Percentiles rank a stretch among this genome's conserved stretches.
phyloP scores from a whole-genome alignment of 2,888 invertebrate genomes.

The Sipunculus nudus region DNA sequence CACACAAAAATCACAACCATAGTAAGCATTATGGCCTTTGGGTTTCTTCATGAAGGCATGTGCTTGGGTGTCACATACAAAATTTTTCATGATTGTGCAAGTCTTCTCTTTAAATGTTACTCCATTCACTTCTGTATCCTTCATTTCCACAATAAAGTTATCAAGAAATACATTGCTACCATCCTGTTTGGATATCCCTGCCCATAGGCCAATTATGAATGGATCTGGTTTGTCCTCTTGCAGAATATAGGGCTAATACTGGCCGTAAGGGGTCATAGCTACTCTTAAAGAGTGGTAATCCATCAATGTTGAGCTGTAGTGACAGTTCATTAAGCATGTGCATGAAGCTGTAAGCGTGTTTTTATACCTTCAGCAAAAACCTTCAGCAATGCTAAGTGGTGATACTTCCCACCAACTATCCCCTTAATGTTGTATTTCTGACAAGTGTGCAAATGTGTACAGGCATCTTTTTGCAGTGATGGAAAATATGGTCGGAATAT shows the following conservation, averaged over 20 bases:
- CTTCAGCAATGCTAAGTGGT: no score
- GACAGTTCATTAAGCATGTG: background rate
- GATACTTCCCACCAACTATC: constrained; percentile 14
- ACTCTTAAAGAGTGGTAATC: constrained; percentile 18
- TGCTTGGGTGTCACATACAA: constrained; percentile 12
- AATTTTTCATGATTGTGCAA: background rate
- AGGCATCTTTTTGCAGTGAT: constrained; percentile 2
- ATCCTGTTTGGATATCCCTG: constrained; percentile 8
- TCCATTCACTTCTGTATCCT: background rate
- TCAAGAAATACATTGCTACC: constrained; percentile 4
- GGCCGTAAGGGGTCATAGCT: constrained; percentile 5
- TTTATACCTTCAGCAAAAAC: constrained; percentile 2
- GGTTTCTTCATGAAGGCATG: constrained; percentile 2
- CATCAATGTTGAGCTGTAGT: constrained; percentile 17
- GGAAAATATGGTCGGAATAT: constrained; percentile 9
- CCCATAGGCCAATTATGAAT: constrained; percentile 13
- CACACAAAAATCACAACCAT: constrained; percentile 3
- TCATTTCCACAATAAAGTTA: background rate
- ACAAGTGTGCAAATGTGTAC: background rate
- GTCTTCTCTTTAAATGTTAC: background rate
- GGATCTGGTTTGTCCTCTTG: constrained; percentile 1
- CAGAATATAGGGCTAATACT: constrained; percentile 5
- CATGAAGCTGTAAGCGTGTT: background rate
- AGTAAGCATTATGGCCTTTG: constrained; percentile 5
- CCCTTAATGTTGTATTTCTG: background rate